Base-by-base conservation (phyloP, 2,888 invertebrate species). In the Balanococcus diminutus region DNA sequence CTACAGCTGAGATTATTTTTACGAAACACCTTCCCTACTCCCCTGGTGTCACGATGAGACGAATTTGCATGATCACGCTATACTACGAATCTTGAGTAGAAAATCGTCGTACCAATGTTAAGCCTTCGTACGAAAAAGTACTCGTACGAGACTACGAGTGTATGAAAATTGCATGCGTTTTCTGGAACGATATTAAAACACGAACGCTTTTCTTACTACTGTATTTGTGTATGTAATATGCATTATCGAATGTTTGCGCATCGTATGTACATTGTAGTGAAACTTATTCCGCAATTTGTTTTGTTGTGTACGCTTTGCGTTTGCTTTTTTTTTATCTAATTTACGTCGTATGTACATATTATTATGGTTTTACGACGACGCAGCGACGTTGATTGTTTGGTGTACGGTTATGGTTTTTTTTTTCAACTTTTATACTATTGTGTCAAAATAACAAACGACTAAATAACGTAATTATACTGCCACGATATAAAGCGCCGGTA, bases 371-470 rank as follows among this genome's bases (percentile, higher is more conserved):
- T 67, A 67, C 67, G 28, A 67, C 67, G 67, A 67, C 67, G 28
- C 67, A 14, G 67, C 67, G 67, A 67, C 67, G 67, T 28, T 67
- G 67, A 67, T 67, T 67, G 67, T 67, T 67, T 67, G 67, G 67
- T 67, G 56, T 56, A 56, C 22, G 22, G 22, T 67, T 67, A 67
- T 28, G 67, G 67, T 67, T 67, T 67, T 28, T 67, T 67, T 31
- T 67, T 67, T 31, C 67, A 31, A 67, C 25, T 16, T 31, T n/a
- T n/a, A n/a, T 4, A 28, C 67, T 67, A 19, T 56, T 56, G 56
- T 56, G 56, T 56, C 56, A 22, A 56, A 56, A 56, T 56, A 56
- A 56, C 56, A 22, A 56, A 56, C 56, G 6, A 56, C 67, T 67
- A 67, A n/a, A 67, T 67, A 31, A 67, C 67, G 67, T 56, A 67